These are phyloP conservation scores for Carollia perspicillata DNA, from an alignment of 2,113 vertebrate species.

Conservation along the genomic window DNA sequence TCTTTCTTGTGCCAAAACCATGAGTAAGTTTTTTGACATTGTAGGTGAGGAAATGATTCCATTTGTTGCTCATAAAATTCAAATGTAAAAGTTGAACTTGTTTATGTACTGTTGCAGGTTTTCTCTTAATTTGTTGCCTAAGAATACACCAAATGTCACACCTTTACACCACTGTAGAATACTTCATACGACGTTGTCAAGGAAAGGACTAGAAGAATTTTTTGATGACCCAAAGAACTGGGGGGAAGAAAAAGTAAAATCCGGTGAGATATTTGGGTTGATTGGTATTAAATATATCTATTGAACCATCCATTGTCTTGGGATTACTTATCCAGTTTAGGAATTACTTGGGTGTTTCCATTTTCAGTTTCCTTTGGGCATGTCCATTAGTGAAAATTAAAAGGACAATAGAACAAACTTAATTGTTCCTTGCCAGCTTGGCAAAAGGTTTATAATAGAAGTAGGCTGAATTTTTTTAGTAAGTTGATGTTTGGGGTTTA, in stretches of 20 bases:
- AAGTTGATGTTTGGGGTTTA: neutral
- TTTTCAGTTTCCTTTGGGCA: neutral
- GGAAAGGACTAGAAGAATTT: conserved; percentile 91
- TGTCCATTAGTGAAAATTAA: neutral
- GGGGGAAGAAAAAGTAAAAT: conserved; percentile 92
- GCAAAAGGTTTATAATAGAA: conserved; percentile 1
- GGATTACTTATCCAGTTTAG: conserved; percentile 5
- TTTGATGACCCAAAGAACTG: conserved; percentile 94
- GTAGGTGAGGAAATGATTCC: neutral
- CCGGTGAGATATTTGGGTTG: conserved; percentile 83
- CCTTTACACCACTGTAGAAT: conserved; percentile 69
- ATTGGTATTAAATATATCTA: neutral
- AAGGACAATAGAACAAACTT: neutral
- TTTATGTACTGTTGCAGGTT: conserved; percentile 62
- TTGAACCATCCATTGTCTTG: neutral
- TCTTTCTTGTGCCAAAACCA: neutral
- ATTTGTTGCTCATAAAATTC: conserved; percentile 29
- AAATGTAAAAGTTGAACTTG: neutral
- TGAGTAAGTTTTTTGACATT: neutral
- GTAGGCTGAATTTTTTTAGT: neutral
- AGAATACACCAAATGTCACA: neutral
- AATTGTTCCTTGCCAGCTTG: neutral
- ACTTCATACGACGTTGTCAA: conserved; percentile 86
- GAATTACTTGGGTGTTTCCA: neutral
- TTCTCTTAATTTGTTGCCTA: neutral